Percentiles rank a stretch among this genome's conserved stretches.
These are phyloP conservation scores for Catagonus wagneri DNA, from an alignment of 2,113 vertebrate species.

Conservation along the genomic window DNA sequence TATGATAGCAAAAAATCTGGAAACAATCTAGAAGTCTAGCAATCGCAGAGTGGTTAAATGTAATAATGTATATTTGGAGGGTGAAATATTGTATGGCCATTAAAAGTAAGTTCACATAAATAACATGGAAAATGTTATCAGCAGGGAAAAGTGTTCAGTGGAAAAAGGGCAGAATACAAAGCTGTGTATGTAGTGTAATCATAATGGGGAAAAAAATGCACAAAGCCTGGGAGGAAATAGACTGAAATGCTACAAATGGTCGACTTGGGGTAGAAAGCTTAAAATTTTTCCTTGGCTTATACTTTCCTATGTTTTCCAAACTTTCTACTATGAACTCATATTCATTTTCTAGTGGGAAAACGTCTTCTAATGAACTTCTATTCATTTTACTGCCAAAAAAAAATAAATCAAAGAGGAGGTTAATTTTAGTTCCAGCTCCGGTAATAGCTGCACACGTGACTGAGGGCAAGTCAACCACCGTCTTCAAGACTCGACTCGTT, in stretches of 20 bases:
- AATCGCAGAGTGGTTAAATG: background rate
- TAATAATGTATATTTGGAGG: background rate
- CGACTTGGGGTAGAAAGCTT: background rate
- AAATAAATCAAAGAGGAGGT: background rate
- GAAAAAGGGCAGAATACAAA: background rate
- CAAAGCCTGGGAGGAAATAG: background rate
- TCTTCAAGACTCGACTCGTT: background rate
- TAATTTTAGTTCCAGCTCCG: background rate
- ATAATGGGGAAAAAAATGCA: background rate
- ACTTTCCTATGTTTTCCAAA: background rate
- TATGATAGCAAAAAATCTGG: constrained; percentile 45
- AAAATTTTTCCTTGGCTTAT: background rate
- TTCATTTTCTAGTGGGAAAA: constrained; percentile 2
- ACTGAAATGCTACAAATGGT: background rate
- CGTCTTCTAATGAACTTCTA: background rate
- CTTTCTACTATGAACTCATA: background rate
- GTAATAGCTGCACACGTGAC: background rate
- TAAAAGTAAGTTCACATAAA: background rate
- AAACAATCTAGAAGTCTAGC: constrained; percentile 41
- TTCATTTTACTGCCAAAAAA: background rate
- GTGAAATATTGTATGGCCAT: background rate
- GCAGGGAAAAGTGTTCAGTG: background rate
- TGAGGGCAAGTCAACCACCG: background rate
- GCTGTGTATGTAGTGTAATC: background rate
- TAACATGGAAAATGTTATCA: background rate